Evolutionary conservation across 2,113 vertebrate genomes (phyloP), one percentile per base, ranked within the genome.

Genomic region (Daphoenositta chrysoptera): DNA sequence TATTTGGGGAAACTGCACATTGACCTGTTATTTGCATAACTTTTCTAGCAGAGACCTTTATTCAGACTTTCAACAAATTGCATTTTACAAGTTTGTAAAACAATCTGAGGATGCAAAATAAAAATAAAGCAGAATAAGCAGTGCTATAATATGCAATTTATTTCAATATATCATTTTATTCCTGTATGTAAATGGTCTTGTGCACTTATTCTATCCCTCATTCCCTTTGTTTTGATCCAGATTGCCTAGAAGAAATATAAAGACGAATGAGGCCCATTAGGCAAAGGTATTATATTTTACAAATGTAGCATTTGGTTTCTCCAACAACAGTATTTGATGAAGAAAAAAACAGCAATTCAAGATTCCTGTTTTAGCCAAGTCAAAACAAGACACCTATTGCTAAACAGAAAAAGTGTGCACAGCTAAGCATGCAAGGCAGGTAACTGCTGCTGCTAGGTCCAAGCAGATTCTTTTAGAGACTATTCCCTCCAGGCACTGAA

Each of bases 221-320:
- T 50, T 60, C 35, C 57, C 58, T 89, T 84, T 66, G 94, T 95
- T 96, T 92, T 82, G 39, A 58, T 85, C 76, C 69, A 93, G 51
- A 56, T 68, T 8, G 63, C 91, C 94, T 82, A 54, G 39, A 96
- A 93, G 78, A 87, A 93, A 51, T 21, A 64, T 83, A 89, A 96
- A 94, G 96, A 94, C 68, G 77, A 97, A 97, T 89, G 76, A 96
- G 31, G 11, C 33, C 61, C 30, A 80, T 87, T 94, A 94, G 64
- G 76, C 87, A 94, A 97, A 92, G 53, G 86, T 88, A 68, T 94
- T 83, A 56, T 91, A 96, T 96, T 94, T 88, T 88, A 64, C 35
- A 94, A 83, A 87, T 0, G 22, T 48, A 90, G 53, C 56, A 88
- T 91, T 95, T 93, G 56, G 50, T 94, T 96, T 92, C 83, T 95